Evolutionary conservation across 1,140 invertebrate species (phyloP).

Genomic region (Meloidogyne hapla): DNA sequence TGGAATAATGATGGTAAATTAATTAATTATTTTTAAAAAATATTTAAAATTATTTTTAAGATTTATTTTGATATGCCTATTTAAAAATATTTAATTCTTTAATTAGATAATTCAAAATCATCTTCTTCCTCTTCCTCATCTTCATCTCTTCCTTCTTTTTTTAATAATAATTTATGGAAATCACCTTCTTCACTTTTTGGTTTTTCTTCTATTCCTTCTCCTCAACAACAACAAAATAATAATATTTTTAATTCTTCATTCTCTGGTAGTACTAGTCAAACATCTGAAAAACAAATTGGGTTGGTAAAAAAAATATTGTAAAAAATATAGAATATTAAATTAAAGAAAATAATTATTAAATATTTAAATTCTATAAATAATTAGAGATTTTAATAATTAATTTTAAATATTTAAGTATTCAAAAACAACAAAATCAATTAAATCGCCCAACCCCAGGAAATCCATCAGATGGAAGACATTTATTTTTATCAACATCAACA

Average conservation of each 20-base stretch:
- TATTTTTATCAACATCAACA: constrained; percentile 10
- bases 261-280: background rate
- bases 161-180: background rate
- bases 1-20: no score
- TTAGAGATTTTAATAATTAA: no score
- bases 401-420: background rate
- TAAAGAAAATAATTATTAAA: no score
- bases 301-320: no score
- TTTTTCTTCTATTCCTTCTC: background rate
- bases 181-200: constrained; percentile 2
- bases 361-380: no score
- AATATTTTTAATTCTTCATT: background rate
- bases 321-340: no score
- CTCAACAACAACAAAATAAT: background rate
- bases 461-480: background rate
- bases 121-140: background rate
- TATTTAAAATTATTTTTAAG: no score
- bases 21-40: no score
- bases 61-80: background rate
- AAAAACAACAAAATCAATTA: background rate
- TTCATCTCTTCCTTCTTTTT: background rate
- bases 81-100: background rate
- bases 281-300: background rate
- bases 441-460: background rate
- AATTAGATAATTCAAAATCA: background rate